Evolutionary conservation across 2,113 vertebrate species (phyloP), one percentile per base, ranked within the genome.

Genomic region (Onychostoma macrolepis): DNA sequence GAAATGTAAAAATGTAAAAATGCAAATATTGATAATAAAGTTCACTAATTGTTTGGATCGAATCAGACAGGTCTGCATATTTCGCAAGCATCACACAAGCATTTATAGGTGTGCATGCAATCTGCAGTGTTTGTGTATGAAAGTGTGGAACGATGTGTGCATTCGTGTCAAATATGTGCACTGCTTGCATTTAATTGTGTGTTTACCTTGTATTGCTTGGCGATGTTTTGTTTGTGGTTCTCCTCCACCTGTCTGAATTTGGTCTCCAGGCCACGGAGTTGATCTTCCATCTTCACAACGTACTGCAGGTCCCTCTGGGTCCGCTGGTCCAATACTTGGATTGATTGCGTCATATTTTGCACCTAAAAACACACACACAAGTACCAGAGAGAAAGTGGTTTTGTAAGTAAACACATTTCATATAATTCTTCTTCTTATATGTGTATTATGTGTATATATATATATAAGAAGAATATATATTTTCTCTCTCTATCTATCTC

Each of bases 291-390:
- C 94, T 98, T 98, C 95, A 99, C 98, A 83, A 99, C 98, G 0
- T 99, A 99, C 94, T 99, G 98, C 91, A 99, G 91, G 92, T 99
- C 98, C 80, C 98, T 96, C 91, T 99, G 98, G 63, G 98, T 99
- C 88, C 98, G 92, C 95, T 97, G 96, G 94, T 99, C 98, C 96
- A 99, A 93, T 79, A 99, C 97, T 92, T 99, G 98, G 93, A 99
- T 99, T 80, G 98, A 99, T 89, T 99, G 98, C 86, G 98, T 99
- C 98, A 99, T 99, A 95, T 99, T 99, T 92, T 99, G 98, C 95
- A 99, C 98, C 98, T 99, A 93, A 6, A 86, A 15, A 83, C 38
- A 56, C 71, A 90, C 75, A 83, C 15, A 84, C 4, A 83, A 3
- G 41, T 9, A 63, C 50, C 74, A 65, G 24, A 19, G 24, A 43